phyloP scores from a whole-genome alignment of 2,888 invertebrate species.

The Drosophila rellima region DNA sequence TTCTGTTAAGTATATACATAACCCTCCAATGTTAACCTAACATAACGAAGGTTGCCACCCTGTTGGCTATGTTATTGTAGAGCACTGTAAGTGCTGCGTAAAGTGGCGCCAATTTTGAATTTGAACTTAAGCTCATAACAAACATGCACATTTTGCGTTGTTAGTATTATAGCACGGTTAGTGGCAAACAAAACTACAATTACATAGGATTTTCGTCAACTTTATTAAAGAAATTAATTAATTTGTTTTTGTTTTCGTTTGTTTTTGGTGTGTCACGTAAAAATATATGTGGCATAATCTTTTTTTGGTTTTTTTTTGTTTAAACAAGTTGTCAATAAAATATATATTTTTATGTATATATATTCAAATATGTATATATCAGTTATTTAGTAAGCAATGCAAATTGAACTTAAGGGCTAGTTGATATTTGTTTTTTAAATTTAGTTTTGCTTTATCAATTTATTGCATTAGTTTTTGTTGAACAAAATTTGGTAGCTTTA shows the following conservation, averaged over 20 bases:
- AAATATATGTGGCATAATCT: conserved; percentile 63
- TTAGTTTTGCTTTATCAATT: conserved; percentile 23
- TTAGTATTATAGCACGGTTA: conserved; percentile 50
- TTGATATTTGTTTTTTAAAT: conserved; percentile 31
- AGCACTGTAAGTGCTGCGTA: not conserved
- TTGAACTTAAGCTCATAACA: not conserved
- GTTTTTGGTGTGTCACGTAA: conserved; percentile 55
- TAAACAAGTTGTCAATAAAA: conserved; percentile 54
- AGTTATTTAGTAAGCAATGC: conserved; percentile 69
- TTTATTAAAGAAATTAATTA: conserved; percentile 61
- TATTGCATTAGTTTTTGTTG: conserved; percentile 39
- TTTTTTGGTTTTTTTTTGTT: conserved; percentile 19
- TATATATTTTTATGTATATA: conserved; percentile 41
- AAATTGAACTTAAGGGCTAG: conserved; percentile 61
- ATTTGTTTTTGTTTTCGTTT: conserved; percentile 15
- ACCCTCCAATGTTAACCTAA: not conserved
- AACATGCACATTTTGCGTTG: conserved; percentile 32
- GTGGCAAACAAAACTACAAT: conserved; percentile 63
- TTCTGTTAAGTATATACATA: conserved; percentile 21
- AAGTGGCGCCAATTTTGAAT: conserved; percentile 16
- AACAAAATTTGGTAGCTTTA: conserved; percentile 48
- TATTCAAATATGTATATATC: conserved; percentile 26
- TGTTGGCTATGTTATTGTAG: not conserved
- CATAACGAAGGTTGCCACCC: conserved; percentile 2
- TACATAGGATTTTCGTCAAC: conserved; percentile 61